Evolutionary conservation across 2,113 vertebrate genomes (phyloP).

Genomic region (Aldabrachelys gigantea): DNA sequence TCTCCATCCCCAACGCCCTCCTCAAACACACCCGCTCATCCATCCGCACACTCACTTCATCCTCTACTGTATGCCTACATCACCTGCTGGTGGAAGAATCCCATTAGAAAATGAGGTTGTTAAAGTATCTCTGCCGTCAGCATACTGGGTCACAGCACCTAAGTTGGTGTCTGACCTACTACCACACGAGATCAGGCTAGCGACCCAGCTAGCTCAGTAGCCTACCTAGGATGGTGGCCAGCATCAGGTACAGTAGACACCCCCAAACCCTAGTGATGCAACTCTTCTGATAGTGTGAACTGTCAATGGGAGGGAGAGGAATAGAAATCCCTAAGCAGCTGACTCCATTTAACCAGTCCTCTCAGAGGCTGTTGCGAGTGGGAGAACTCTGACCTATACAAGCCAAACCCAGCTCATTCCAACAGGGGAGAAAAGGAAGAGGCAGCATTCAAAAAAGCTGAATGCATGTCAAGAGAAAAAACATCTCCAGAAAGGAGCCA

Average conservation of each 20-base stretch:
- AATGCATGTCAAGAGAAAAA: not conserved
- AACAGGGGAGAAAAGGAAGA: not conserved
- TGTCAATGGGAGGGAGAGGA: not conserved
- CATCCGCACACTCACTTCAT: accelerated
- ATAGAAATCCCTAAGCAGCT: not conserved
- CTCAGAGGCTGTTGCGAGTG: not conserved
- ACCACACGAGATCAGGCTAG: not conserved
- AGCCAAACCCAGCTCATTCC: not conserved
- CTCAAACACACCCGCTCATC: accelerated
- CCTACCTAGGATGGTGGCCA: not conserved
- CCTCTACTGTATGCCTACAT: not conserved
- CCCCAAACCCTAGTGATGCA: not conserved
- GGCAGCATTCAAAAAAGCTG: not conserved
- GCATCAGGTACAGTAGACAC: not conserved
- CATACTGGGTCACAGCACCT: not conserved
- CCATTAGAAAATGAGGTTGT: not conserved
- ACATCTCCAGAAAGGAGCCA: not conserved
- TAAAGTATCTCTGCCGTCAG: not conserved
- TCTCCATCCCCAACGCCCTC: accelerated
- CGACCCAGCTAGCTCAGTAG: not conserved
- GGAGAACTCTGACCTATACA: not conserved
- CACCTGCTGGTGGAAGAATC: not conserved
- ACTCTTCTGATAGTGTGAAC: not conserved
- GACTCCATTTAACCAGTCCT: not conserved
- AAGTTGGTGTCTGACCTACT: not conserved